phyloP scores from a whole-genome alignment of 2,797 vertebrate genomes.

The Psittacula derbiana region DNA sequence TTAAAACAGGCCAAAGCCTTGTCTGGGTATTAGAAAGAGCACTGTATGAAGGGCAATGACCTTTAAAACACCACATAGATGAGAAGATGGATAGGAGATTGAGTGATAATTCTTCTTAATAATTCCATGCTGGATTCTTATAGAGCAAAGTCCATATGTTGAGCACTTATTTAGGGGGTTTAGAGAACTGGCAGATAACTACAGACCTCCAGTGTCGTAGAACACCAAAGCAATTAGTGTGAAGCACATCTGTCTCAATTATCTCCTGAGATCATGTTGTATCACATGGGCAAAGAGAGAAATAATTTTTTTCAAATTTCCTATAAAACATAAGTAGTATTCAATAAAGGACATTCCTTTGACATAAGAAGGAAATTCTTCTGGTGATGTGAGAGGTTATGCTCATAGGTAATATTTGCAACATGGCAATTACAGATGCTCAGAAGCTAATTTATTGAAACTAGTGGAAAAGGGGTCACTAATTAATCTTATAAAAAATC shows the following conservation, averaged over 20 bases:
- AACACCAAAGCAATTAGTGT: slow-evolving; percentile 56
- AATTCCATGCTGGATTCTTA: neutral
- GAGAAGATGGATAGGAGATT: neutral
- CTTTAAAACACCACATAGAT: neutral
- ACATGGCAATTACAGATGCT: neutral
- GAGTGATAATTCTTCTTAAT: neutral
- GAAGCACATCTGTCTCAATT: slow-evolving; percentile 19
- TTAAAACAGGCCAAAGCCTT: neutral
- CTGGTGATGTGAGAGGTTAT: slow-evolving; percentile 11
- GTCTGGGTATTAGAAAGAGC: neutral
- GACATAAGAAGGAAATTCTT: slow-evolving; percentile 10
- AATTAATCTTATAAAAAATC: neutral
- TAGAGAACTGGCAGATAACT: slow-evolving; percentile 25
- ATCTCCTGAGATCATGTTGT: slow-evolving; percentile 11
- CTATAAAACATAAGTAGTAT: neutral
- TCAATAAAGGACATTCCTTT: neutral
- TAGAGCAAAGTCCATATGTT: neutral
- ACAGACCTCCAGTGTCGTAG: slow-evolving; percentile 22
- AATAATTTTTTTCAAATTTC: neutral
- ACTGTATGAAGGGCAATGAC: neutral
- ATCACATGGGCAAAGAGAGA: neutral
- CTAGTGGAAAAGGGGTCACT: neutral
- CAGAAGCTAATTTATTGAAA: neutral
- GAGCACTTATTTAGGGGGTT: neutral
- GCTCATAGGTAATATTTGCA: neutral